Base-by-base conservation (phyloP, 2,113 vertebrate genomes). In the Ctenodactylus gundi region DNA sequence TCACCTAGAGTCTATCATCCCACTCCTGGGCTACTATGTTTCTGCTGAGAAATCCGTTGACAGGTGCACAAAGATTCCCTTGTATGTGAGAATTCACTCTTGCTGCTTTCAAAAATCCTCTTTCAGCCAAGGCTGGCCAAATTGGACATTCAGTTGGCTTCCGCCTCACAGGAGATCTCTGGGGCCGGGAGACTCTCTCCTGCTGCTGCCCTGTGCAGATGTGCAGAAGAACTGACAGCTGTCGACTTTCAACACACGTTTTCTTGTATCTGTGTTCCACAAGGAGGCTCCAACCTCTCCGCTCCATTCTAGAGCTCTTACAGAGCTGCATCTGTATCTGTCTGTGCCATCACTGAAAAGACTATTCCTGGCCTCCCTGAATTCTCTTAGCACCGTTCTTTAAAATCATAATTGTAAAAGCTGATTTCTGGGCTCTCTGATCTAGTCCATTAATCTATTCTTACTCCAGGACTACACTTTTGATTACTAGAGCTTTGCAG, bases 391-490 rank as follows among this genome's bases (percentile, higher is more conserved):
- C 34, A 7, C 10, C 15, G 25, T 85, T 76, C 46, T 64, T 41
- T 77, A 77, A 81, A 76, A 46, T 7, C 46, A 13, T 13, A 29
- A 57, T 11, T 17, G 23, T 76, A 11, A 78, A 17, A 25, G 46
- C 41, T 60, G 6, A 57, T 29, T 34, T 49, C 72, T 34, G 44
- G 23, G 18, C 29, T 17, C 44, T 46, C 29, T 18, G 72, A 17
- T 7, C 41, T 4, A 49, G 17, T 4, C 20, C 20, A 46, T 6
- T 34, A 18, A 75, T 46, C 44, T 31, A 0, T 27, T 58, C 41
- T 41, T 7, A 17, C 2, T 6, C 15, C 10, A 20, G 39, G 29
- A 12, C 5, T 31, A 34, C 4, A 7, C 1, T 76, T 41, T 8
- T 49, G 36, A n/a, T 91, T 7, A 62, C 51, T 9, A 0, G 14